Base-by-base conservation (phyloP, 2,888 invertebrate species). In the Agrotis ipsilon region DNA sequence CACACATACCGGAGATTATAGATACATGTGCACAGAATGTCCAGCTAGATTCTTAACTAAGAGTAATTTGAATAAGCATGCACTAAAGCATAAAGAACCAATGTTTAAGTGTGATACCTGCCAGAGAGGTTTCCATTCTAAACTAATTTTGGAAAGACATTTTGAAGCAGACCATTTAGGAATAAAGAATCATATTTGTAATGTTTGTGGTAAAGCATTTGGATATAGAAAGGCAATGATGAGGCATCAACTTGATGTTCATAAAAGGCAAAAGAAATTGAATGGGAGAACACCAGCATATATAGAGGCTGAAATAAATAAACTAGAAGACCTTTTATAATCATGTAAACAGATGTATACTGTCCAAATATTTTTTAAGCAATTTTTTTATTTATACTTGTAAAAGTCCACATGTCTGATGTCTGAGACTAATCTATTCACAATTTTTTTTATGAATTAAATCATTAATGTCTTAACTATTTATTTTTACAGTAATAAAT, bases 161-260 rank as follows among this genome's bases (percentile, higher is more conserved):
- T 89, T 87, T 82, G 91, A 92, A 81, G 91, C 89, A 4, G 91
- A 91, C 69, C 93, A 93, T 79, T 87, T 92, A 52, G 92, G 93
- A 4, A 92, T 92, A 14, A 91, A 92, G 66, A 91, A 91, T 66
- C 92, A 93, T 89, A 88, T 93, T 1, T 93, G 93, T 61, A 90
- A 91, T 74, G 71, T 91, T 19, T 93, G 93, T 79, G 92, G 92
- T 0, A 92, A 93, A 77, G 91, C 92, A 39, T 93, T 92, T 87
- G 92, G 93, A 0, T 93, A 91, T 64, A 88, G 92, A 63, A 92
- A 92, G 82, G 91, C 91, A 39, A 92, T 93, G 91, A 92, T 92
- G 92, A 92, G 91, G 66, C 93, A 93, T 80, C 92, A 92, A 78
- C 52, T 78, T 77, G 89, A 43, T 88, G 92, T 93, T 2, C 93